phyloP scores from a whole-genome alignment of 1,140 invertebrate species.

The Macrobrachium rosenbergii region DNA sequence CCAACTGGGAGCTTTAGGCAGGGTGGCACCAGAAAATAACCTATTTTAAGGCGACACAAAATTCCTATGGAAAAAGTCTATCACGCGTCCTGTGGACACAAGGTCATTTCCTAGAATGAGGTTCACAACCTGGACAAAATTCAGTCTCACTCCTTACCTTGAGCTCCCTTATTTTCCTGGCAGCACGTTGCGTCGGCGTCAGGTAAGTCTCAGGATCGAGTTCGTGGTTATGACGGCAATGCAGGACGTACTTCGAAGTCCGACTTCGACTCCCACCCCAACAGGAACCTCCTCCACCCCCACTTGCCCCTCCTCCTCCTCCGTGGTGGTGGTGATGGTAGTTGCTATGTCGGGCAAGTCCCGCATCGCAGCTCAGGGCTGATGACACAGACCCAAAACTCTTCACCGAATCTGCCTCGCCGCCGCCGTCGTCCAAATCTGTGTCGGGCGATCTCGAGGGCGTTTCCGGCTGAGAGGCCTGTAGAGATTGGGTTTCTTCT shows the following conservation, averaged over 20 bases:
- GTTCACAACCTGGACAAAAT: not conserved
- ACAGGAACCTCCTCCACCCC: not conserved
- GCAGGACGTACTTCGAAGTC: slow-evolving; percentile 71
- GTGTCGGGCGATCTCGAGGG: slow-evolving; percentile 44
- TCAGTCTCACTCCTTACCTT: slow-evolving; percentile 71
- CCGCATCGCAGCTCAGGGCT: slow-evolving; percentile 52
- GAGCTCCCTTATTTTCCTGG: slow-evolving; percentile 81
- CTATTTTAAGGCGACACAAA: no score
- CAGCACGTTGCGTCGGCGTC: slow-evolving; percentile 86
- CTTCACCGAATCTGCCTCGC: slow-evolving; percentile 51
- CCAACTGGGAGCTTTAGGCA: no score
- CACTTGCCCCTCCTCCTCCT: not conserved
- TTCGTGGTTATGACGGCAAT: slow-evolving; percentile 83
- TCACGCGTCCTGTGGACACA: no score
- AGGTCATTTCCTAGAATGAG: no score
- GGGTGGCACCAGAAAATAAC: no score
- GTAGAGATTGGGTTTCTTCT: not conserved
- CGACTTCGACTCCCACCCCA: not conserved
- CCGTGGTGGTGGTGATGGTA: not conserved
- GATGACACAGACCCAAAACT: slow-evolving; percentile 52
- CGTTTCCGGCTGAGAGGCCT: slow-evolving; percentile 52
- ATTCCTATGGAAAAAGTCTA: no score
- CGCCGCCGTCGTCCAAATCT: slow-evolving; percentile 37
- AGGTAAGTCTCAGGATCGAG: slow-evolving; percentile 83
- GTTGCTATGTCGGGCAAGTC: not conserved